phyloP scores from a whole-genome alignment of 2,113 vertebrate species.

The Panthera uncia region DNA sequence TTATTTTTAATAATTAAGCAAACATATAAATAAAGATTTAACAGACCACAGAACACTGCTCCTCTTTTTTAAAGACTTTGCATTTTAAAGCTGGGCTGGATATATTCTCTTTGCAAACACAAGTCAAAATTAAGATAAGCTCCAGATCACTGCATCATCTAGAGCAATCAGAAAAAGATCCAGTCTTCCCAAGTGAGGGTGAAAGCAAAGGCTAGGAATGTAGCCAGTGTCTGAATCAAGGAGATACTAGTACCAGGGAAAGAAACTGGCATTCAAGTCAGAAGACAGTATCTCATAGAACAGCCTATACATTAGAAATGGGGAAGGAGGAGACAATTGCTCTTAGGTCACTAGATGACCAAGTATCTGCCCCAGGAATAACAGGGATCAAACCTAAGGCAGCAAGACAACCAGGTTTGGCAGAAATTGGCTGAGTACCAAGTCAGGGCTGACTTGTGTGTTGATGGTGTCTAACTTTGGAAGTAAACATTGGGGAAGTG shows the following conservation, averaged over 20 bases:
- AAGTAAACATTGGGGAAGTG: not conserved
- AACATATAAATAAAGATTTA: not conserved
- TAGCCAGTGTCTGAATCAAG: not conserved
- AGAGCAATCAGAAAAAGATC: not conserved
- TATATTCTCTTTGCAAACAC: not conserved
- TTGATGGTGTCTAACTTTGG: not conserved
- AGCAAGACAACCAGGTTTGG: not conserved
- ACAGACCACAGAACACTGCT: not conserved
- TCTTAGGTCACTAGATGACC: not conserved
- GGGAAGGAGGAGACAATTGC: not conserved
- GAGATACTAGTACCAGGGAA: not conserved
- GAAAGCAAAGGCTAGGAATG: not conserved
- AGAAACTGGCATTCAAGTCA: not conserved
- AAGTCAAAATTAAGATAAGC: not conserved
- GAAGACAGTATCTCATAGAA: not conserved
- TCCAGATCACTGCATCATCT: not conserved
- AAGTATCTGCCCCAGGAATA: not conserved
- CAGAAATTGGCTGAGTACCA: not conserved
- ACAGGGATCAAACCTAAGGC: not conserved
- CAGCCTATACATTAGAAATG: not conserved
- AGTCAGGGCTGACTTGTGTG: not conserved
- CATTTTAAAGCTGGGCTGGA: not conserved
- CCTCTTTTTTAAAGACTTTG: not conserved
- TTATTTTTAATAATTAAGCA: not conserved
- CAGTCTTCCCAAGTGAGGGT: not conserved